These are phyloP conservation scores for Odocoileus hemionus DNA, from an alignment of 2,113 vertebrate genomes.

Conservation along the genomic window DNA sequence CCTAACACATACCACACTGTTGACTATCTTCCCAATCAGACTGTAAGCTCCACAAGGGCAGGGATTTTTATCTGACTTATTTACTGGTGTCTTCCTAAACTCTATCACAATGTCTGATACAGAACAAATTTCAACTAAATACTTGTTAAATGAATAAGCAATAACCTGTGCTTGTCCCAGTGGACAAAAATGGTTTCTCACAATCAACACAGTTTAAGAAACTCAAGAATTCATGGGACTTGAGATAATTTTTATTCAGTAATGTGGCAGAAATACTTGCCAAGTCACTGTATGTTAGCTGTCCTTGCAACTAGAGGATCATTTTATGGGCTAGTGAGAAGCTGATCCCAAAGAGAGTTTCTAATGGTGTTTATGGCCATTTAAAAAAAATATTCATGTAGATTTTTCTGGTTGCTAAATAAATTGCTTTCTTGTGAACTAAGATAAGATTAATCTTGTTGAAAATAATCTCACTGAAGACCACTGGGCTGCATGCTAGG, in stretches of 20 bases:
- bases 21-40: not conserved
- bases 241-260: not conserved
- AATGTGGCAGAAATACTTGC: not conserved
- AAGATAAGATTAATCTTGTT: not conserved
- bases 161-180: not conserved
- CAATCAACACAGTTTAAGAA: not conserved
- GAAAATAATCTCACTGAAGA: not conserved
- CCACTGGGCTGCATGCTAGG: not conserved
- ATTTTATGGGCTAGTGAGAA: not conserved
- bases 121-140: not conserved
- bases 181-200: not conserved
- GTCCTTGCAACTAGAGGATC: not conserved
- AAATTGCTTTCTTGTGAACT: not conserved
- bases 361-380: not conserved
- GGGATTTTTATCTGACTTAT: not conserved
- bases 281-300: not conserved
- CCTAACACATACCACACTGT: not conserved
- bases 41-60: not conserved
- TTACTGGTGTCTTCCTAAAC: not conserved
- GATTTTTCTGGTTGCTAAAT: not conserved
- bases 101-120: not conserved
- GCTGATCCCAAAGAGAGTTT: not conserved
- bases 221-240: not conserved
- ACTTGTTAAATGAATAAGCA: slow-evolving; percentile 7
- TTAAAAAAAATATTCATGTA: not conserved